Conservation (phyloP, 2,888 invertebrate genomes). For the Perithous albicinctus region DNA sequence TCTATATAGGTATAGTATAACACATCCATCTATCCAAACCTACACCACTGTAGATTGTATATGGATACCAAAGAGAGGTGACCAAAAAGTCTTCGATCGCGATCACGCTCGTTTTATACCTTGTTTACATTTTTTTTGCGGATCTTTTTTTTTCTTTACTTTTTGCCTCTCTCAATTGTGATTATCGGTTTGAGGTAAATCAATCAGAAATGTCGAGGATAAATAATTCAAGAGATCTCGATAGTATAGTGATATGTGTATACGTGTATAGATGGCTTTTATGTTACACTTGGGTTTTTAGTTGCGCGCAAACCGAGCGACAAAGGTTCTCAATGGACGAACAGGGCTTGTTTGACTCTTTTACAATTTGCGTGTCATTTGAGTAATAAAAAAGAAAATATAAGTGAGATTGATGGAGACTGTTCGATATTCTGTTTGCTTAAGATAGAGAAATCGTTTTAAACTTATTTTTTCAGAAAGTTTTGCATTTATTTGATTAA, state of each 20-base stretch:
- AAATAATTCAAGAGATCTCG: conserved; percentile 48
- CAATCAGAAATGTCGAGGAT: conserved; percentile 51
- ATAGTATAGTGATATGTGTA: neutral
- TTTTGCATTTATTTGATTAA: too few relatives aligned
- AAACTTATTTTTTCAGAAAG: too few relatives aligned
- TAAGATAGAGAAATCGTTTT: too few relatives aligned
- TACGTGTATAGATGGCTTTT: neutral
- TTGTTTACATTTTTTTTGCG: conserved; percentile 57
- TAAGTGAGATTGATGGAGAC: too few relatives aligned
- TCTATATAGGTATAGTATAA: conserved; percentile 72
- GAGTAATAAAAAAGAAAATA: too few relatives aligned
- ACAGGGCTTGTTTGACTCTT: neutral
- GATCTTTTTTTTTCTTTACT: neutral
- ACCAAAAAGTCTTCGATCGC: conserved; percentile 70
- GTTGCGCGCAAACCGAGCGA: neutral
- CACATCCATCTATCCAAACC: conserved; percentile 54
- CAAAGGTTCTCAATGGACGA: conserved; percentile 14
- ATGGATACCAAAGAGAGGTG: conserved; percentile 38
- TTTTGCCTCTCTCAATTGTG: conserved; percentile 10
- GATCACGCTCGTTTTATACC: conserved; percentile 55
- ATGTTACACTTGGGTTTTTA: neutral
- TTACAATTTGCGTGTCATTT: too few relatives aligned
- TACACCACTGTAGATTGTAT: conserved; percentile 68
- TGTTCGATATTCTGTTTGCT: too few relatives aligned
- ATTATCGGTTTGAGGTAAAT: conserved; percentile 57